Conservation (phyloP, 1,140 invertebrate genomes). For the Pemphigus obesinymphae region DNA sequence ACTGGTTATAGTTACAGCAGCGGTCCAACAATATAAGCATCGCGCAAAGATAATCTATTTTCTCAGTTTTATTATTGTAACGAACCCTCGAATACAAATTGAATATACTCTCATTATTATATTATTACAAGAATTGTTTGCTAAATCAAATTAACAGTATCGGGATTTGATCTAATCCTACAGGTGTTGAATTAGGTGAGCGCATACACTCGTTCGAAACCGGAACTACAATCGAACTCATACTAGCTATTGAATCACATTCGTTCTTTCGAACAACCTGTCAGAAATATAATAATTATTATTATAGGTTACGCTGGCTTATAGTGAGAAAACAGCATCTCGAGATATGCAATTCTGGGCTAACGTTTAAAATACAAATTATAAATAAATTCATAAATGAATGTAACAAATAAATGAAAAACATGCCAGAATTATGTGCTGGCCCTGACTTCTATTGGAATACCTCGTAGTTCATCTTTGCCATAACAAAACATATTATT, state of each 20-base stretch:
- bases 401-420: not conserved
- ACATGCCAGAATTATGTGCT: not conserved
- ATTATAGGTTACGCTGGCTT: not conserved
- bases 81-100: not conserved
- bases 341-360: not conserved
- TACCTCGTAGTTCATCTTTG: not conserved
- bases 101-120: not conserved
- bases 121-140: not conserved
- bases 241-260: not conserved
- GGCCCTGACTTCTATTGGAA: not conserved
- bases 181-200: not conserved
- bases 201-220: not conserved
- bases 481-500: not conserved
- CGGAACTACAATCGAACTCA: not conserved
- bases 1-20: not conserved
- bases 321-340: not conserved
- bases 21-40: not conserved
- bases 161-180: not conserved
- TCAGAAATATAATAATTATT: not conserved
- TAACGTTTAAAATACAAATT: not conserved
- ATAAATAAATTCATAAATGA: not conserved
- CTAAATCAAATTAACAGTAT: not conserved
- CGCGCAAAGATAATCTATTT: not conserved
- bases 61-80: not conserved
- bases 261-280: not conserved